phyloP scores from a whole-genome alignment of 2,113 vertebrate genomes.

The Bos indicus region DNA sequence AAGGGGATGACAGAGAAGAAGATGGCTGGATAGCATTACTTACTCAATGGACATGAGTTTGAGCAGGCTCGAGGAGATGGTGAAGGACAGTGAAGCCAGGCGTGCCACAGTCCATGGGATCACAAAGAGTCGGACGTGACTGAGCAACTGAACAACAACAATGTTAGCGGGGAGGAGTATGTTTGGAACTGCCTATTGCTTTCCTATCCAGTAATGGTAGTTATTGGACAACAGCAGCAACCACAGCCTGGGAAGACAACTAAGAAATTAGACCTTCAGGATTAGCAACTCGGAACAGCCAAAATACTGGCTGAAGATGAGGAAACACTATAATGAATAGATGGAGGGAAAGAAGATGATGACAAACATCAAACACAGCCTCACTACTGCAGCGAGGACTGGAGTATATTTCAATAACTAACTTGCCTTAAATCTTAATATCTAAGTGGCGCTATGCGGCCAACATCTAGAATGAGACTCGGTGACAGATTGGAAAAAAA shows the following conservation, averaged over 20 bases:
- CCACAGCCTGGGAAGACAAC: background rate
- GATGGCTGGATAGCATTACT: background rate
- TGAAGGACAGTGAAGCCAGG: background rate
- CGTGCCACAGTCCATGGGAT: background rate
- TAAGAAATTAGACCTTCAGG: background rate
- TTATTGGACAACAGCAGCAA: background rate
- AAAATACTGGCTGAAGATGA: background rate
- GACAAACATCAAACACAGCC: background rate
- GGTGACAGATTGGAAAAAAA: background rate
- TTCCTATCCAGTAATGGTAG: background rate
- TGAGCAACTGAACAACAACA: background rate
- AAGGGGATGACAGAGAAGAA: background rate
- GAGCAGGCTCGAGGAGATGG: background rate
- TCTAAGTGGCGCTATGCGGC: background rate
- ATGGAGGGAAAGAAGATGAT: background rate
- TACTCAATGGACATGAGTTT: background rate
- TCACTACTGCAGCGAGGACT: background rate
- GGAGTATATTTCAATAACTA: background rate
- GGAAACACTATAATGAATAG: background rate
- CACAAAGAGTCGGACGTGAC: fast-evolving
- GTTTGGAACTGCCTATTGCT: background rate
- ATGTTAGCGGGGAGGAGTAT: background rate
- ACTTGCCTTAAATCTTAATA: background rate
- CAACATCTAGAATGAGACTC: background rate
- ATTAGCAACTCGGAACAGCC: background rate